Base-by-base conservation (phyloP, 2,888 invertebrate genomes). In the Automeris io region DNA sequence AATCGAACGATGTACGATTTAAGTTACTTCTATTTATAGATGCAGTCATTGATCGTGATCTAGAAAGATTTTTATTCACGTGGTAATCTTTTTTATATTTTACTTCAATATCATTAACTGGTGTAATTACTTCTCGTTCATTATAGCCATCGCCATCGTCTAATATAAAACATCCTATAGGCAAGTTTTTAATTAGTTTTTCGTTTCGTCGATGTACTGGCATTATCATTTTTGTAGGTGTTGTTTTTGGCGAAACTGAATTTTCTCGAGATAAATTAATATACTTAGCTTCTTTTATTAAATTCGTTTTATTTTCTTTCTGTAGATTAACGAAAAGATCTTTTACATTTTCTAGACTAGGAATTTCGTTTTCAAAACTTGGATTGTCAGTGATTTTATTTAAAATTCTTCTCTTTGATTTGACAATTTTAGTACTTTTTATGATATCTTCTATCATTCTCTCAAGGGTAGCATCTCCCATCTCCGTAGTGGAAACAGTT, bases 401-500 rank as follows among this genome's bases (percentile, higher is more conserved):
- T n/a, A 82, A 39, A 41, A 79, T 73, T 42, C 74, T 68, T 59
- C 75, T 56, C 55, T 68, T 78, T 21, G 73, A 75, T 67, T 87
- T 88, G 0, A 83, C 73, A 37, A 85, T 83, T 54, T 85, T 83
- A 1, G 89, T 88, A 44, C 88, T 89, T 47, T 90, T 90, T 45
- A 90, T 80, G 38, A 90, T 89, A 42, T 89, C 90, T 56, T 90
- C 89, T 29, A 90, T 90, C 73, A 90, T 88, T 67, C 77, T 86
- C 56, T 90, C 90, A 31, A 91, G 65, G 7, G 87, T 87, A 0
- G 80, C 56, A 52, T 87, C 87, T 2, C 87, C 87, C 87, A 87
- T 87, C 68, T 86, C 80, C 2, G 87, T 85, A 11, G 87, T 87
- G 1, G 87, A 86, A 18, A 86, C 78, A 5, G 87, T 83, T 7